Evolutionary conservation across 2,797 vertebrate genomes (phyloP).

Genomic region (Sebastes nivosus): DNA sequence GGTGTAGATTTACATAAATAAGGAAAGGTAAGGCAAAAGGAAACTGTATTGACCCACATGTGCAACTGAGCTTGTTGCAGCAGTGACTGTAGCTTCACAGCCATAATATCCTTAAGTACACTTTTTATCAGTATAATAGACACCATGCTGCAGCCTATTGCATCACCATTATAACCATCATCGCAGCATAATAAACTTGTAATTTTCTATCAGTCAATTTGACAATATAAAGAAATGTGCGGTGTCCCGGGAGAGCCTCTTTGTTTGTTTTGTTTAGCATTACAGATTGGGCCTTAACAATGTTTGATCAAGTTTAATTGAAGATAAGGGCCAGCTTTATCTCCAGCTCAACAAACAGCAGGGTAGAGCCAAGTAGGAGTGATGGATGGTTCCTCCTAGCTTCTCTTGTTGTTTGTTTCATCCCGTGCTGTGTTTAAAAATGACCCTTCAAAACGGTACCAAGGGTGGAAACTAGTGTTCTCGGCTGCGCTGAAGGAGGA

Average conservation of each 20-base stretch:
- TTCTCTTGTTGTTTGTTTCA: conserved; percentile 75
- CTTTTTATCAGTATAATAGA: background rate
- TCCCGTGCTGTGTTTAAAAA: conserved; percentile 80
- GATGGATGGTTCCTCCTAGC: conserved; percentile 70
- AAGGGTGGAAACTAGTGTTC: conserved; percentile 73
- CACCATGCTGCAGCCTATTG: background rate
- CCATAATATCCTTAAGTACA: background rate
- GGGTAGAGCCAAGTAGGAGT: conserved; percentile 61
- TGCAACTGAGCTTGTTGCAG: background rate
- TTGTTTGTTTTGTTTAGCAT: conserved; percentile 46
- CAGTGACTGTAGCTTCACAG: background rate
- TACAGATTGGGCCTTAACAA: conserved; percentile 39
- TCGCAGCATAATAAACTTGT: background rate
- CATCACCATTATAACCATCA: background rate
- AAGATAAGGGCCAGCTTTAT: conserved; percentile 70
- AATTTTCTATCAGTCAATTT: conserved; percentile 20
- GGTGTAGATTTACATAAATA: background rate
- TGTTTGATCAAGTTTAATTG: conserved; percentile 62
- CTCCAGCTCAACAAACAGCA: conserved; percentile 50
- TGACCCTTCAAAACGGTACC: conserved; percentile 78
- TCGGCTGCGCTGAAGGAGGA: conserved; percentile 62
- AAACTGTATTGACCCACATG: background rate
- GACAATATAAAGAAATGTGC: background rate
- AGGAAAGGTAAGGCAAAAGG: background rate
- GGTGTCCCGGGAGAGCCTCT: background rate